A percentile compares a stretch with the other conserved stretches of the same genome.
These are phyloP conservation scores for Dryadula phaetusa DNA, from an alignment of 2,888 invertebrate species.

Conservation along the genomic window DNA sequence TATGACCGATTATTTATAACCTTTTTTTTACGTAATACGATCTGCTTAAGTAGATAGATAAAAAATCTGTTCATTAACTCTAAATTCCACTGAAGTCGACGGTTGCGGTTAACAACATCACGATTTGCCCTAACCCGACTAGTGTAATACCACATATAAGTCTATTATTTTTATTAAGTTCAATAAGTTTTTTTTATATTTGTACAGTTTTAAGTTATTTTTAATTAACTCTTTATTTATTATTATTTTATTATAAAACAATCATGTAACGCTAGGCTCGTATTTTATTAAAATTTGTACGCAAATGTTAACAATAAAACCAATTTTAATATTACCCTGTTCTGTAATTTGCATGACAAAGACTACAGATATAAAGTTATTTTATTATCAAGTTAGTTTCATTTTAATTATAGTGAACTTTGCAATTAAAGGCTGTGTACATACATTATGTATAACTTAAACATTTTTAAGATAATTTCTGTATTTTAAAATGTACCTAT, in stretches of 20 bases:
- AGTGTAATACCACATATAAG: background rate
- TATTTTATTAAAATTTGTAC: background rate
- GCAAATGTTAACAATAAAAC: background rate
- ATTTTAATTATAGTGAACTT: background rate
- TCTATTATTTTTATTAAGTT: background rate
- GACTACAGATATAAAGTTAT: background rate
- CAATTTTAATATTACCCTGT: constrained; percentile 2
- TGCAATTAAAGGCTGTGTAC: background rate
- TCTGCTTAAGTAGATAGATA: background rate
- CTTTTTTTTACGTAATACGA: background rate
- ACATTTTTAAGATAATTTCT: no score
- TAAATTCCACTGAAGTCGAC: background rate
- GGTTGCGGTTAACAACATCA: constrained; percentile 5
- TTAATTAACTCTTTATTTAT: background rate
- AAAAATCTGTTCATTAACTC: constrained; percentile 10
- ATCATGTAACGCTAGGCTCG: background rate
- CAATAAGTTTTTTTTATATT: background rate
- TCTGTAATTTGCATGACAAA: constrained; percentile 23
- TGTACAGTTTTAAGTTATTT: background rate
- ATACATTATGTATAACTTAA: no score
- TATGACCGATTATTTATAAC: no score
- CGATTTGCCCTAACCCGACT: constrained; percentile 5
- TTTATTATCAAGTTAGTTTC: constrained; percentile 8
- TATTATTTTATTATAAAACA: background rate
- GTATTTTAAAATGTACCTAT: no score